Conservation (phyloP, 2,888 invertebrate genomes). For the Coleophora flavipennella region DNA sequence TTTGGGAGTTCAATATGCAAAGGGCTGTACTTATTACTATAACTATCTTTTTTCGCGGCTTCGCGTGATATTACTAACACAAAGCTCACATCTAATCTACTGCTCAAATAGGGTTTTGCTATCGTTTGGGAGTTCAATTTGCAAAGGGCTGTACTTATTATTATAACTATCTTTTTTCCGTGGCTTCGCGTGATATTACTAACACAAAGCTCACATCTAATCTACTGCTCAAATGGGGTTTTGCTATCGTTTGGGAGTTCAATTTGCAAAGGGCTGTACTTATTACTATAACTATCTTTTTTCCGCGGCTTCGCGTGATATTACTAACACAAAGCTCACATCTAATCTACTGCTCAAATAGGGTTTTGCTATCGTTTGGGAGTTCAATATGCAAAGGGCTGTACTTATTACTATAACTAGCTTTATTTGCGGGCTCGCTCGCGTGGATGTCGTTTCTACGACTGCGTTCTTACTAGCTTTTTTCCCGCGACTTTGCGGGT, state of each 20-base stretch:
- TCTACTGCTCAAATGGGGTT: conserved; percentile 18
- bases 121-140: conserved; percentile 15
- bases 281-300: too few species aligned
- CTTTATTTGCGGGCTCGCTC: too few species aligned
- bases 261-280: conserved; percentile 6
- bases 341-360: conserved; percentile 17
- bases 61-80: conserved; percentile 21
- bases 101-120: conserved; percentile 17
- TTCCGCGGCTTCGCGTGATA: too few species aligned
- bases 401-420: too few species aligned
- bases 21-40: conserved; percentile 1
- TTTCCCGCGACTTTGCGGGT: too few species aligned
- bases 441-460: too few species aligned
- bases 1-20: conserved; percentile 13
- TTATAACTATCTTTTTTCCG: too few species aligned
- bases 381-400: conserved; percentile 11
- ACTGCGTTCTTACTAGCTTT: too few species aligned
- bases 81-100: conserved; percentile 17
- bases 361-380: conserved; percentile 17
- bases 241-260: conserved; percentile 16
- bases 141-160: conserved; percentile 3
- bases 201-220: conserved; percentile 17
- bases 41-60: too few species aligned
- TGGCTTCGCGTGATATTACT: conserved; percentile 22
- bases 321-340: conserved; percentile 19